These are phyloP conservation scores for Gadopsis bispinosus DNA, from an alignment of 2,797 vertebrate species.

Conservation along the genomic window DNA sequence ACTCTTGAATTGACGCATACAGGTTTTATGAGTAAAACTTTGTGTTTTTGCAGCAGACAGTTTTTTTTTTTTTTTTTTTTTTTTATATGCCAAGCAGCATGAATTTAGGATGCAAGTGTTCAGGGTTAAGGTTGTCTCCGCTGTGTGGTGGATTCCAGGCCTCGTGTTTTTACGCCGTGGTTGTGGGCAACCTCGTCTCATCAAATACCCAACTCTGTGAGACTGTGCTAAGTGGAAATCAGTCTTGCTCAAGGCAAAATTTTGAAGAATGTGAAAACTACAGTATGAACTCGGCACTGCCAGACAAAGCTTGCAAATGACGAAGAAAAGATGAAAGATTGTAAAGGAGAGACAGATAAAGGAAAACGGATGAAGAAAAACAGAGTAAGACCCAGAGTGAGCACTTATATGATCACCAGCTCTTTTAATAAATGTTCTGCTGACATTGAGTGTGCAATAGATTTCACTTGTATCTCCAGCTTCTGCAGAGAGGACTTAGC, in stretches of 20 bases:
- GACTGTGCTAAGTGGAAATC: slow-evolving; percentile 31
- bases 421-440: slow-evolving; percentile 58
- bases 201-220: slow-evolving; percentile 33
- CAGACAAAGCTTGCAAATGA: slow-evolving; percentile 25
- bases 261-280: slow-evolving; percentile 30
- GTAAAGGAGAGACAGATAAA: slow-evolving; percentile 25
- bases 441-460: slow-evolving; percentile 64
- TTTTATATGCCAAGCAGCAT: neutral
- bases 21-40: neutral
- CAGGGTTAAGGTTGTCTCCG: neutral
- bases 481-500: slow-evolving; percentile 45
- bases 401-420: slow-evolving; percentile 36
- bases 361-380: slow-evolving; percentile 30
- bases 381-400: slow-evolving; percentile 17
- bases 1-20: neutral
- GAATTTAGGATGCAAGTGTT: neutral
- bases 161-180: slow-evolving; percentile 4
- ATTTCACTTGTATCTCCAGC: slow-evolving; percentile 55
- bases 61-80: neutral
- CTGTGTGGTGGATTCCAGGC: neutral
- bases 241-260: slow-evolving; percentile 41
- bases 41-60: neutral
- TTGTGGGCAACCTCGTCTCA: slow-evolving; percentile 31
- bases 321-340: slow-evolving; percentile 44
- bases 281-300: slow-evolving; percentile 32